These are phyloP conservation scores for Thamnophis elegans DNA, from an alignment of 2,797 vertebrate species.

Conservation along the genomic window DNA sequence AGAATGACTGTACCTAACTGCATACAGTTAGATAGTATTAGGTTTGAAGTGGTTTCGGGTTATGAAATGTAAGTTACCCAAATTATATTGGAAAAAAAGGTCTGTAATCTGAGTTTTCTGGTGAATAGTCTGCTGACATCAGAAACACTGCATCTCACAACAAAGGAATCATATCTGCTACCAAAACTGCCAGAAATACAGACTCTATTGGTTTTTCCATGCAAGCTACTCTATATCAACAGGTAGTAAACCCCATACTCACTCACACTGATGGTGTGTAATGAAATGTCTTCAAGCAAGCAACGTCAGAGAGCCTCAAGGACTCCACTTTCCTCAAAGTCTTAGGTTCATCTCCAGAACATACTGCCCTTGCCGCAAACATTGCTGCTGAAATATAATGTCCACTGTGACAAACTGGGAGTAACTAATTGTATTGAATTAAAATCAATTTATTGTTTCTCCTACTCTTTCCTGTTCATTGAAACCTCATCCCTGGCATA, in stretches of 20 bases:
- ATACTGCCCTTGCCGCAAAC: neutral
- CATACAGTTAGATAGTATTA: neutral
- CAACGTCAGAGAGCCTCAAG: neutral
- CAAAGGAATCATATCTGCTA: neutral
- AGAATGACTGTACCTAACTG: neutral
- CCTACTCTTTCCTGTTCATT: neutral
- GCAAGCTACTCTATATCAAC: neutral
- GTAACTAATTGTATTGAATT: neutral
- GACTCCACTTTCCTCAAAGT: neutral
- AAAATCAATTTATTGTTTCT: neutral
- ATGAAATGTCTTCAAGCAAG: neutral
- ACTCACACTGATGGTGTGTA: neutral
- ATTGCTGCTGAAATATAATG: neutral
- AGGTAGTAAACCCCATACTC: neutral
- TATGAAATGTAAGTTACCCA: neutral
- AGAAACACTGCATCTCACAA: neutral
- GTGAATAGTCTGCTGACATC: neutral
- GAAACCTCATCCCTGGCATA: neutral
- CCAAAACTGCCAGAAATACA: neutral
- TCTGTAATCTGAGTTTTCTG: neutral
- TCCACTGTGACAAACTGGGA: neutral
- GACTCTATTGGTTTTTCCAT: neutral
- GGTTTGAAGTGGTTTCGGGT: neutral
- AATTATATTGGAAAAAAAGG: neutral
- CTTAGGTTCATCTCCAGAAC: neutral